These are phyloP conservation scores for Hippocampus comes DNA, from an alignment of 2,113 vertebrate genomes.

Conservation along the genomic window DNA sequence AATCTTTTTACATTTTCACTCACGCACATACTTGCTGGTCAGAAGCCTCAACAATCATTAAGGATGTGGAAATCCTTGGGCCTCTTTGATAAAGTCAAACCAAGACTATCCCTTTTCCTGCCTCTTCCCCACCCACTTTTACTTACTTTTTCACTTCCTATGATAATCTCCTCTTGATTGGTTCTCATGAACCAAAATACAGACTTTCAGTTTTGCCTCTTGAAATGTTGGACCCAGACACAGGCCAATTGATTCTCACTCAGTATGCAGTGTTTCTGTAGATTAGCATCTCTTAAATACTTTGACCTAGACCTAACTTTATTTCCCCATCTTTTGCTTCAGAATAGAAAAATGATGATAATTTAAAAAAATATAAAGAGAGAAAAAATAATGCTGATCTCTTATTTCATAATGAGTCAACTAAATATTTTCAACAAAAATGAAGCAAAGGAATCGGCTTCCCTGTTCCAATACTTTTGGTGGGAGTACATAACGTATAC, in stretches of 20 bases:
- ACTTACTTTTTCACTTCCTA: conserved; percentile 6
- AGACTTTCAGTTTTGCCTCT: not conserved
- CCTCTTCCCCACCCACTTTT: conserved; percentile 20
- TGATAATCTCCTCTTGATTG: conserved; percentile 11
- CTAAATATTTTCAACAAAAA: not conserved
- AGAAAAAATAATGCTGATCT: not conserved
- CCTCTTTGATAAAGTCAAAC: conserved; percentile 25
- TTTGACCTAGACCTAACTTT: not conserved
- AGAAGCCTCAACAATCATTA: conserved; percentile 41
- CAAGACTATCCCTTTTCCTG: conserved; percentile 20
- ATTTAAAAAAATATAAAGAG: not conserved
- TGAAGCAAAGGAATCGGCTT: not conserved
- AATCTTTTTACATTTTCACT: conserved; percentile 8
- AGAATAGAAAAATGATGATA: not conserved
- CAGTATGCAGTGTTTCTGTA: not conserved
- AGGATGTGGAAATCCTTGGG: conserved; percentile 27
- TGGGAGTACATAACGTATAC: not conserved
- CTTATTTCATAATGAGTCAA: not conserved
- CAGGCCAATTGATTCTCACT: not conserved
- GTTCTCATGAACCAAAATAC: not conserved
- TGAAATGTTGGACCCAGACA: not conserved
- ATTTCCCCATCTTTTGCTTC: not conserved
- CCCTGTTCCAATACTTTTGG: not conserved
- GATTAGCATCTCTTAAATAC: not conserved
- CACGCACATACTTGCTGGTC: conserved; percentile 52